phyloP scores from a whole-genome alignment of 2,888 invertebrate genomes.

The Timema cristinae region DNA sequence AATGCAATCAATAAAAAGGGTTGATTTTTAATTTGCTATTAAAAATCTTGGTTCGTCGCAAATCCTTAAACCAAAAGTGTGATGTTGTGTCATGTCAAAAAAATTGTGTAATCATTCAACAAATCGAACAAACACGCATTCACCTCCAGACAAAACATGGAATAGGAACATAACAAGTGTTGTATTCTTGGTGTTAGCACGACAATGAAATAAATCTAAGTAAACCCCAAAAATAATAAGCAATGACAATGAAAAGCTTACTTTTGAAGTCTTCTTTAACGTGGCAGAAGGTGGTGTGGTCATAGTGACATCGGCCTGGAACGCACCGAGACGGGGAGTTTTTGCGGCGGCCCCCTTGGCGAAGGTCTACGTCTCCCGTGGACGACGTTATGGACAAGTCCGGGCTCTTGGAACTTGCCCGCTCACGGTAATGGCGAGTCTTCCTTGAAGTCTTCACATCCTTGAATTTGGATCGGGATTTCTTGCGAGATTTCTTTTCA shows the following conservation, averaged over 20 bases:
- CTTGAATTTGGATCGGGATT: constrained; percentile 39
- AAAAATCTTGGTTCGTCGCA: too few species aligned
- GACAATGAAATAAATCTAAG: too few species aligned
- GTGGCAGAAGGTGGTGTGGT: neutral
- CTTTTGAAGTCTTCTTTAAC: constrained; percentile 26
- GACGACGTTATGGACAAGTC: constrained; percentile 33
- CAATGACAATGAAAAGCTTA: constrained; percentile 21
- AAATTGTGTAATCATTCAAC: neutral
- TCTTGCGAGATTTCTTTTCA: neutral
- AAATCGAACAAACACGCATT: too few species aligned
- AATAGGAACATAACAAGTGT: too few species aligned
- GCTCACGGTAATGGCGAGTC: constrained; percentile 60
- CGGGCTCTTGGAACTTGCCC: constrained; percentile 55
- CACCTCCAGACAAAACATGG: too few species aligned
- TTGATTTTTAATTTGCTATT: neutral
- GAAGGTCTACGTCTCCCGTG: constrained; percentile 44
- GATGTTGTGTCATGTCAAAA: neutral
- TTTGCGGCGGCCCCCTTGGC: constrained; percentile 43
- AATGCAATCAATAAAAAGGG: neutral
- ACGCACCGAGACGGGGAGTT: constrained; percentile 41
- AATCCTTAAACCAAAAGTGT: neutral
- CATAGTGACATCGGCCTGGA: constrained; percentile 29
- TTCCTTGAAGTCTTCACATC: constrained; percentile 42
- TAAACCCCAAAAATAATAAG: too few species aligned
- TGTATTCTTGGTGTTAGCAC: too few species aligned